Base-by-base conservation (phyloP, 2,888 invertebrate genomes). In the Luffia ferchaultella region DNA sequence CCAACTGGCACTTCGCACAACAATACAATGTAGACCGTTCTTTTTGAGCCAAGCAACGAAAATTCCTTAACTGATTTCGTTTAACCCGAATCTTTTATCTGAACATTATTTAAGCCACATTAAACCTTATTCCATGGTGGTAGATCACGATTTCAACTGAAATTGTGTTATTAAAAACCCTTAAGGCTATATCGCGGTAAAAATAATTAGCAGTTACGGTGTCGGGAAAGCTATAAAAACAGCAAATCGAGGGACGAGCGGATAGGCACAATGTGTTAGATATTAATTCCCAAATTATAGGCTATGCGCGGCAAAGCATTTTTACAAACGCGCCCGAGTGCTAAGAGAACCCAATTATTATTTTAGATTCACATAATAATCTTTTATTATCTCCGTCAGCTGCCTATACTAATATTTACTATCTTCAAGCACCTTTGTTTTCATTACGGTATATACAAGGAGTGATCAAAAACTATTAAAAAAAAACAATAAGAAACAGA, bases 221-320 rank as follows among this genome's bases (percentile, higher is more conserved):
- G 76, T 75, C 70, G 63, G 71, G 62, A 70, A 72, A 68, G 70
- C 68, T 62, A 74, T 73, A 73, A 74, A 77, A 78, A 79, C 75
- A 62, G 72, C 71, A 70, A 76, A 75, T 72, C 68, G 67, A 75
- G 68, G 70, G 70, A 68, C 69, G 65, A 64, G 64, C 68, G 71
- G 76, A 76, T 74, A 76, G 76, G 65, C 76, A 74, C 77, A 80
- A 79, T 78, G 79, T 83, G 82, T 80, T 78, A 77, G 76, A 79
- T 79, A 79, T 83, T 79, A 80, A 82, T 83, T 74, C 67, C 62
- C 57, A 83, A 80, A 83, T 83, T 78, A 79, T 73, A 79, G 80
- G 70, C 69, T 71, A 63, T 77, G 76, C 72, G 65, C 68, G 60
- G 54, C 55, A 48, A 78, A 76, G 77, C 79, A 78, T 73, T 66